Conservation (phyloP, 2,888 invertebrate genomes). For the Caenorhabditis parvicauda region DNA sequence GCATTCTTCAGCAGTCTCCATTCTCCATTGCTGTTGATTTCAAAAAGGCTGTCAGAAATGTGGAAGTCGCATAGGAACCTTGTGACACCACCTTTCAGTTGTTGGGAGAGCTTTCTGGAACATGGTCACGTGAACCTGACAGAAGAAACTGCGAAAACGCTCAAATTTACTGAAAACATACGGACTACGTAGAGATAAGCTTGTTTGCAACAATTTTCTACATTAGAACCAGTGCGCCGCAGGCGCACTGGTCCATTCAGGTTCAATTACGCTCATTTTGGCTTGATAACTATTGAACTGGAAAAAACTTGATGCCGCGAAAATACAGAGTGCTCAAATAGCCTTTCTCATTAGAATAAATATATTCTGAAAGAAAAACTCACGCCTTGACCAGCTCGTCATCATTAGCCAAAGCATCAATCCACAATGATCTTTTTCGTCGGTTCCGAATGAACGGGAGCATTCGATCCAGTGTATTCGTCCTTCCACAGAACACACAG, state of each 20-base stretch:
- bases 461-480: conserved; percentile 22
- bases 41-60: conserved; percentile 30
- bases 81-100: conserved; percentile 26
- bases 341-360: no score
- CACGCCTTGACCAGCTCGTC: conserved; percentile 8
- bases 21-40: conserved; percentile 38
- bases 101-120: conserved; percentile 8
- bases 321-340: no score
- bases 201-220: no score
- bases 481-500: conserved; percentile 29
- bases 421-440: conserved; percentile 16
- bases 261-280: no score
- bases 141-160: no score
- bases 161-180: background rate
- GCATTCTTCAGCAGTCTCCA: conserved; percentile 39
- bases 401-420: conserved; percentile 14
- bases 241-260: no score
- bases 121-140: no score
- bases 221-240: no score
- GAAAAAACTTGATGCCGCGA: no score
- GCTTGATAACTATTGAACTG: no score
- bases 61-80: conserved; percentile 39
- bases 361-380: background rate
- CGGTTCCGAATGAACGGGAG: conserved; percentile 33
- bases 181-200: no score